Percentiles rank a stretch among this genome's conserved stretches.
phyloP scores from a whole-genome alignment of 2,888 invertebrate species.

The Acronicta alni region DNA sequence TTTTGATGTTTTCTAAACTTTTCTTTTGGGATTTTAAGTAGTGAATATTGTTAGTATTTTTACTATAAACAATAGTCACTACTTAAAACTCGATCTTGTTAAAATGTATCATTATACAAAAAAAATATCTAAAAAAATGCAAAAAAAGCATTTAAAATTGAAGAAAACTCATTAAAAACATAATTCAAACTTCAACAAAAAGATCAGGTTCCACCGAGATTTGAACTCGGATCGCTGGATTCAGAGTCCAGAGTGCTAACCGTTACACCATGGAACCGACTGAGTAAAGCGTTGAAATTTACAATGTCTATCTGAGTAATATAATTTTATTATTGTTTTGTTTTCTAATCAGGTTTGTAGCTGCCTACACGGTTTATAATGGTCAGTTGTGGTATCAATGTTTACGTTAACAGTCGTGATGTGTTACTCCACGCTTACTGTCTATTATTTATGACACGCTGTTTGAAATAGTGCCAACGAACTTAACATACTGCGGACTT shows the following conservation, averaged over 20 bases:
- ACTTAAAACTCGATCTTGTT: too few relatives aligned
- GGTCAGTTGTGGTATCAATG: neutral
- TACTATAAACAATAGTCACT: too few relatives aligned
- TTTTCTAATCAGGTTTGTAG: too few relatives aligned
- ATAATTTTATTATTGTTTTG: too few relatives aligned
- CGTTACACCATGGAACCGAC: conserved; percentile 90
- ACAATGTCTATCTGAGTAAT: conserved; percentile 8
- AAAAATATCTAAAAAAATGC: neutral
- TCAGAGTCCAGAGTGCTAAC: conserved; percentile 95
- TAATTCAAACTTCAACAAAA: conserved; percentile 52
- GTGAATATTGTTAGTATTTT: too few relatives aligned
- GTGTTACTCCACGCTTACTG: conserved; percentile 10
- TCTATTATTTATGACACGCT: conserved; percentile 6
- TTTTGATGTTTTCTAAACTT: too few relatives aligned
- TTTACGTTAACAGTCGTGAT: neutral
- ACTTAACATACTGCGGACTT: too few relatives aligned
- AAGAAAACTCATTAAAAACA: conserved; percentile 1
- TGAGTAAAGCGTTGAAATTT: conserved; percentile 38
- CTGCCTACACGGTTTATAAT: too few relatives aligned
- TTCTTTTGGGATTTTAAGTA: too few relatives aligned
- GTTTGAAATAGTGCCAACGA: neutral
- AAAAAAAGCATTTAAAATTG: neutral
- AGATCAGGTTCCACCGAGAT: conserved; percentile 93
- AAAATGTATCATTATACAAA: too few relatives aligned
- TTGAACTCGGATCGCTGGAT: conserved; percentile 95